Evolutionary conservation across 2,888 invertebrate genomes (phyloP).

Genomic region (Ophion ellenae): DNA sequence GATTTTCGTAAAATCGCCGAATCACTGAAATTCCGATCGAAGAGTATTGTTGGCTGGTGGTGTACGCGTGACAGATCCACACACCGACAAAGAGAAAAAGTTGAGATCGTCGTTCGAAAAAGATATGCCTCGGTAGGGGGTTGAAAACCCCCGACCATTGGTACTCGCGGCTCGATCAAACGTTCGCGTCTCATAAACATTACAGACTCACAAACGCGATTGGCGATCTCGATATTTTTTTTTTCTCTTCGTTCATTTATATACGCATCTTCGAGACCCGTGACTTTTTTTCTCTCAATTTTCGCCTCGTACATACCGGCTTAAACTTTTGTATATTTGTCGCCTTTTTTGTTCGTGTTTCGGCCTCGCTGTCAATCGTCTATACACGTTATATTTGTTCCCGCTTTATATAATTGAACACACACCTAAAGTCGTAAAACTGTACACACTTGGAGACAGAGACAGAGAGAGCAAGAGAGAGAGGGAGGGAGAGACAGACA

Average conservation of each 20-base stretch:
- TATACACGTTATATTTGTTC: constrained; percentile 75
- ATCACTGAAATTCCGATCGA: too few species aligned
- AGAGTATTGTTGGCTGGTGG: too few species aligned
- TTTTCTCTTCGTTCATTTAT: background rate
- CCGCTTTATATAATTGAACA: constrained; percentile 80
- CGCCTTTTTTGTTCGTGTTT: background rate
- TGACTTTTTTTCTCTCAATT: background rate
- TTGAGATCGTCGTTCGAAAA: background rate
- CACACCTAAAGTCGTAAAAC: constrained; percentile 77
- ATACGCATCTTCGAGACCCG: background rate
- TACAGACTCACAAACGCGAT: background rate
- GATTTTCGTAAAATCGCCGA: too few species aligned
- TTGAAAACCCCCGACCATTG: background rate
- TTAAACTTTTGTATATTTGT: background rate
- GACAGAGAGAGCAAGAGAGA: constrained; percentile 2
- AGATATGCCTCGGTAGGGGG: background rate
- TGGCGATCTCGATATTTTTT: background rate
- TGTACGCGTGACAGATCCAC: background rate
- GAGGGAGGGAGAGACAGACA: background rate
- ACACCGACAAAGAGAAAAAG: background rate
- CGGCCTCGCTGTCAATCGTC: constrained; percentile 5
- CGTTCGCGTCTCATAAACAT: background rate
- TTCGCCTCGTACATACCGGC: background rate
- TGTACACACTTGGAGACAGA: constrained; percentile 72
- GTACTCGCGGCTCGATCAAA: background rate